Evolutionary conservation across 2,113 vertebrate genomes (phyloP).

Genomic region (Podocnemis expansa): DNA sequence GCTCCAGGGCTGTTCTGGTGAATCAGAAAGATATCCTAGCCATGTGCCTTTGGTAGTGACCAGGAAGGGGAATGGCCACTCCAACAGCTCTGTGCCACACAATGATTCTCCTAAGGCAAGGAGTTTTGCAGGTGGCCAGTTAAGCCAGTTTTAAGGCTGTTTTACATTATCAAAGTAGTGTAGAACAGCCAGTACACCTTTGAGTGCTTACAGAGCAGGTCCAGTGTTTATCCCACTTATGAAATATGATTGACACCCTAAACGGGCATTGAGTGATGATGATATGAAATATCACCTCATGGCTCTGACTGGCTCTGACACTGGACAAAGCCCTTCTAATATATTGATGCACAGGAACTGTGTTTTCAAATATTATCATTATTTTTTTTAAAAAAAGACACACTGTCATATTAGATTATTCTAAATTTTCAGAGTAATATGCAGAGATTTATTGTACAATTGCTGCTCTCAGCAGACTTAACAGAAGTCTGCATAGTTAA

Average conservation of each 20-base stretch:
- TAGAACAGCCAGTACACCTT: not conserved
- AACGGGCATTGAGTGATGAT: not conserved
- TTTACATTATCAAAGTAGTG: not conserved
- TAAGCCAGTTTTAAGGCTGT: not conserved
- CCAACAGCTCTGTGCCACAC: not conserved
- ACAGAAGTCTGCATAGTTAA: slow-evolving; percentile 28
- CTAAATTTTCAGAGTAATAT: not conserved
- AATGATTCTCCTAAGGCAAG: not conserved
- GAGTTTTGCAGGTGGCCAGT: not conserved
- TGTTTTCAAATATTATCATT: not conserved
- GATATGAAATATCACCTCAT: not conserved
- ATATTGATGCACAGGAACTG: slow-evolving; percentile 16
- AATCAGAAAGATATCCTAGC: not conserved
- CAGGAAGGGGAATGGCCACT: not conserved
- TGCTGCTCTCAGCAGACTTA: not conserved
- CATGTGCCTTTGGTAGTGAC: not conserved
- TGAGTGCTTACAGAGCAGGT: not conserved
- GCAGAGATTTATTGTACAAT: slow-evolving; percentile 15
- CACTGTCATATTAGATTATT: slow-evolving; percentile 5
- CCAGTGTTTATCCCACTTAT: not conserved
- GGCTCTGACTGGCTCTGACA: not conserved
- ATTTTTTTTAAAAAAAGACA: not conserved
- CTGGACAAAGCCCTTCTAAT: not conserved
- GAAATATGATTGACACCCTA: not conserved
- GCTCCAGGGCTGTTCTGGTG: not conserved